phyloP scores from a whole-genome alignment of 1,140 invertebrate genomes.

The Papilio polytes region DNA sequence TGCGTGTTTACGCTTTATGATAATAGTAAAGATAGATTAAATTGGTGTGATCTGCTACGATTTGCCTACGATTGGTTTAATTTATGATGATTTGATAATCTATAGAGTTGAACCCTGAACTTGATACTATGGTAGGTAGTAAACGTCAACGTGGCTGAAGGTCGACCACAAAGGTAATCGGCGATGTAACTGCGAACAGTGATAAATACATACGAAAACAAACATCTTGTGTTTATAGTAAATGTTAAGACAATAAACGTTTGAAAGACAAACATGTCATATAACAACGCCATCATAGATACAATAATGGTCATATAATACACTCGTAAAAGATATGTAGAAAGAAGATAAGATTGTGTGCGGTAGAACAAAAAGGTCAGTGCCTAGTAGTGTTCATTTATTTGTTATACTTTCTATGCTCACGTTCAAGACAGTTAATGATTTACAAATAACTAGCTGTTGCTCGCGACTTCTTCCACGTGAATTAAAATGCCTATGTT shows the following conservation, averaged over 20 bases:
- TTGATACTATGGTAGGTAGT: not conserved
- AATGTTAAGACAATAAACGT: not conserved
- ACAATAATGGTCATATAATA: not conserved
- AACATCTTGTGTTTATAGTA: not conserved
- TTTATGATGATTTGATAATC: too few relatives aligned
- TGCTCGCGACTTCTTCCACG: too few relatives aligned
- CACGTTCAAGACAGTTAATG: not conserved
- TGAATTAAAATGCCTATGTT: too few relatives aligned
- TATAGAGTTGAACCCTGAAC: too few relatives aligned
- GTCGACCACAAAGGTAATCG: not conserved
- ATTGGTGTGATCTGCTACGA: too few relatives aligned
- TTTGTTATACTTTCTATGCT: not conserved
- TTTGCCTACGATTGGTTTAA: too few relatives aligned
- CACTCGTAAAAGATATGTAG: constrained; percentile 3
- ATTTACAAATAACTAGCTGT: too few relatives aligned
- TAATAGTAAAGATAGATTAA: too few relatives aligned
- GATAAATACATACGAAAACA: not conserved
- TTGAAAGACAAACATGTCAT: not conserved
- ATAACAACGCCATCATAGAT: not conserved
- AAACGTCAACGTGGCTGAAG: not conserved
- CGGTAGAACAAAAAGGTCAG: not conserved
- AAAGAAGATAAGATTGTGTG: not conserved
- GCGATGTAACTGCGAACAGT: not conserved
- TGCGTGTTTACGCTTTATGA: not conserved
- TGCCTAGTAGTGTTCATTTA: not conserved